Conservation (phyloP, 2,888 invertebrate species). For the Ectropis crepuscularia region DNA sequence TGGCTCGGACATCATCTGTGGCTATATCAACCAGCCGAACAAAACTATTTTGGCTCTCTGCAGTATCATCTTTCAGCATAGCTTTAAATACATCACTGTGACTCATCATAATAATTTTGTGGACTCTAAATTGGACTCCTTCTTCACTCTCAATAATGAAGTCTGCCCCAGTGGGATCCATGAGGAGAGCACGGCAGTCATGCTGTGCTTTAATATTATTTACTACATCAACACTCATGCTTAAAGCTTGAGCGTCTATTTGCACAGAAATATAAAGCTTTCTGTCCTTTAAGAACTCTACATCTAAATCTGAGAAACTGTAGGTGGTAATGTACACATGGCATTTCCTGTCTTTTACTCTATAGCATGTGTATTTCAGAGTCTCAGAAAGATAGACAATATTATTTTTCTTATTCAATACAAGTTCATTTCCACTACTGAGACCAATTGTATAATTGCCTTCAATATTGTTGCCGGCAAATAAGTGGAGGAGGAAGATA, state of each 20-base stretch:
- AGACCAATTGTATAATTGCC: conserved; percentile 57
- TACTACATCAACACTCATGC: conserved; percentile 8
- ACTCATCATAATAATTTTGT: conserved; percentile 64
- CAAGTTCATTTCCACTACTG: conserved; percentile 55
- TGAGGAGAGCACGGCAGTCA: conserved; percentile 63
- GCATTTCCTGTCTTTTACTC: conserved; percentile 23
- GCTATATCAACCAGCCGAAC: conserved; percentile 68
- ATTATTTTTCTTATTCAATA: conserved; percentile 56
- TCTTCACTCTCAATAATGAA: conserved; percentile 73
- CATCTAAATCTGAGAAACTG: conserved; percentile 63
- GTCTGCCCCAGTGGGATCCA: conserved; percentile 69
- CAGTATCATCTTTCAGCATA: conserved; percentile 76
- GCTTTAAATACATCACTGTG: conserved; percentile 78
- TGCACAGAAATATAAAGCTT: conserved; percentile 62
- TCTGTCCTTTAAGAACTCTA: conserved; percentile 63
- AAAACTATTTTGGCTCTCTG: conserved; percentile 69
- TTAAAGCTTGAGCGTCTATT: conserved; percentile 9
- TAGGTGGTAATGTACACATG: conserved; percentile 66
- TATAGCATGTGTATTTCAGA: conserved; percentile 14
- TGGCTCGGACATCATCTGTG: conserved; percentile 64
- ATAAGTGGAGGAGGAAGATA: conserved; percentile 68
- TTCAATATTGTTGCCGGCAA: conserved; percentile 62
- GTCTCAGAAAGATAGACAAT: conserved; percentile 51
- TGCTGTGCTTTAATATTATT: conserved; percentile 54
- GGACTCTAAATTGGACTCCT: conserved; percentile 67